Evolutionary conservation across 2,888 invertebrate species (phyloP), one percentile per base, ranked within the genome.

Genomic region (Dynastes grantii): DNA sequence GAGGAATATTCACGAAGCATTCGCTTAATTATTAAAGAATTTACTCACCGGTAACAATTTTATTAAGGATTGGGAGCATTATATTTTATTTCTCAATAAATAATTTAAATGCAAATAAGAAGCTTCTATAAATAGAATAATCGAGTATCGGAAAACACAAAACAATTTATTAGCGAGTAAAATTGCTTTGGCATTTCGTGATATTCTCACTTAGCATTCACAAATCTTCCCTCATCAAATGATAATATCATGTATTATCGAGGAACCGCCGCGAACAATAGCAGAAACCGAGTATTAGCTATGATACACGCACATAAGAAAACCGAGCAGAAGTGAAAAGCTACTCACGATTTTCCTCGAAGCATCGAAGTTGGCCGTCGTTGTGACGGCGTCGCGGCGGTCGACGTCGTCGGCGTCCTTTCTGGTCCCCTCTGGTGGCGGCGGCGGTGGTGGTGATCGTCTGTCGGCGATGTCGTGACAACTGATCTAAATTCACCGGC

Each of bases 401-500:
- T 55, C 29, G 64, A 37, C 32, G 32, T 2, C 55, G 75, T 70
- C 49, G 32, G n/a, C 65, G 64, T 75, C 49, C 22, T 63, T 49
- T 63, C 51, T 40, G 70, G 64, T 78, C 64, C 37, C 55, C 49
- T 67, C 79, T 68, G 79, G 40, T 27, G 51, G 51, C n/a, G 32
- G 32, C 32, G 32, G 32, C 61, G 79, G 40, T 58, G 55, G 55
- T 58, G 22, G 55, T 73, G 77, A 67, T 27, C 67, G 73, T 76
- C 76, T 77, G 82, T 79, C 83, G 85, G 81, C 80, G 84, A 84
- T 83, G 83, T 81, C 83, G 82, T 83, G 84, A 82, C 85, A 83
- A 87, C 86, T 86, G 85, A 85, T 84, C 85, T 82, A 84, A 84
- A 85, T 82, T 82, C 84, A 83, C 82, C 85, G 85, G 83, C 86